Conservation (phyloP, 2,888 invertebrate species). For the Melikaiella ostensackeni region DNA sequence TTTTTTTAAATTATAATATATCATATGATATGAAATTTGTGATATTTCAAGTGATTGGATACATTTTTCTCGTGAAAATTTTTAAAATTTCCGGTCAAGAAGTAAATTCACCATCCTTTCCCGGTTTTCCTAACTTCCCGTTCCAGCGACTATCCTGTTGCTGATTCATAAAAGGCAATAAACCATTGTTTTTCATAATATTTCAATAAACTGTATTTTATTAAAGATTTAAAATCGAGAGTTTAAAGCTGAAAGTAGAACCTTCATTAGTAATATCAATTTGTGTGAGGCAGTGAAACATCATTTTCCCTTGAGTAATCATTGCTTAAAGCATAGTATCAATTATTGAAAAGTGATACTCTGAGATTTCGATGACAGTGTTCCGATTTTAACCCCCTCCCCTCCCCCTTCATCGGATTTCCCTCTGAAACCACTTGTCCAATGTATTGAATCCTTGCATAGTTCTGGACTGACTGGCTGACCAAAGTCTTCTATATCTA, state of each 20-base stretch:
- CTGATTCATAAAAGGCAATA: too few species aligned
- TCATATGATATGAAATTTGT: too few species aligned
- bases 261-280: background rate
- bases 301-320: background rate
- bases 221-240: too few species aligned
- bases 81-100: too few species aligned
- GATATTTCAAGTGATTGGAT: too few species aligned
- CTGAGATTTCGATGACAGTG: slow-evolving; percentile 1
- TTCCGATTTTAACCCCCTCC: background rate
- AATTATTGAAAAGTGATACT: slow-evolving; percentile 27
- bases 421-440: background rate
- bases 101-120: too few species aligned
- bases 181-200: too few species aligned
- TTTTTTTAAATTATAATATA: too few species aligned
- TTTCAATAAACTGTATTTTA: too few species aligned
- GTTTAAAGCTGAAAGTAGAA: background rate
- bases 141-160: too few species aligned
- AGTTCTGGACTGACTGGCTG: slow-evolving; percentile 20
- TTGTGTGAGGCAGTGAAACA: background rate
- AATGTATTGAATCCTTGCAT: slow-evolving; percentile 32
- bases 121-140: too few species aligned
- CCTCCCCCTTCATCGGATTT: background rate
- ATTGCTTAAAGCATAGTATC: background rate
- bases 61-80: too few species aligned
- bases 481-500: slow-evolving; percentile 25